Evolutionary conservation across 2,888 invertebrate species (phyloP), one percentile per base, ranked within the genome.

Genomic region (Colletes collaris): DNA sequence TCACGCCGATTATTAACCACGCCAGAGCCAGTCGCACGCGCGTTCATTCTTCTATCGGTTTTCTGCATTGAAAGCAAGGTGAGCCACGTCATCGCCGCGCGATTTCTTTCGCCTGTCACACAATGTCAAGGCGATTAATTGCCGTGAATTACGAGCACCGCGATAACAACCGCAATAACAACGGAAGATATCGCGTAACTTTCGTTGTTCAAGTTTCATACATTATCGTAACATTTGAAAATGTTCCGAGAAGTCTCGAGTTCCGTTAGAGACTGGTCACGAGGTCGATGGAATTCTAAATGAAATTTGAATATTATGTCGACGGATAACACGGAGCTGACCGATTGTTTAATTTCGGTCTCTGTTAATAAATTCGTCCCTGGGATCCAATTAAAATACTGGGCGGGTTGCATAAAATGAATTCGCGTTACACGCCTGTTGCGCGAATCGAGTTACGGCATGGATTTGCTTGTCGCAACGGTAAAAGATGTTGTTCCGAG

Each of bases 111-210:
- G 56, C 53, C 66, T 68, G 60, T 53, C 62, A 40, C 84, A 44
- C 84, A 85, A 85, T 82, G 84, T 82, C 84, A 85, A 85, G 84
- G 84, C 68, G 68, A 69, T 49, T 74, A 68, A 80, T 76, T 70
- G 77, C 50, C 40, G 46, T 16, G 49, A 64, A 62, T 50, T 6
- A 46, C 37, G 7, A n/a, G 37, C 8, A 27, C 27, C 27, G 27
- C 27, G 27, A 27, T 27, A n/a, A n/a, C 59, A 44, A 53, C 27
- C 40, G 40, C 40, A 40, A 40, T 40, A 6, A 40, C 4, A 7
- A 40, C 40, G 40, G 27, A 27, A 27, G 27, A 27, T 27, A 27
- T 27, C 27, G 27, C 27, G 27, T 2, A 27, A 27, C 27, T 27
- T 27, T 27, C 27, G 27, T 27, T 27, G 2, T 27, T 27, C 27